Conservation (phyloP, 1,140 invertebrate genomes). For the Trachymyrmex septentrionalis region DNA sequence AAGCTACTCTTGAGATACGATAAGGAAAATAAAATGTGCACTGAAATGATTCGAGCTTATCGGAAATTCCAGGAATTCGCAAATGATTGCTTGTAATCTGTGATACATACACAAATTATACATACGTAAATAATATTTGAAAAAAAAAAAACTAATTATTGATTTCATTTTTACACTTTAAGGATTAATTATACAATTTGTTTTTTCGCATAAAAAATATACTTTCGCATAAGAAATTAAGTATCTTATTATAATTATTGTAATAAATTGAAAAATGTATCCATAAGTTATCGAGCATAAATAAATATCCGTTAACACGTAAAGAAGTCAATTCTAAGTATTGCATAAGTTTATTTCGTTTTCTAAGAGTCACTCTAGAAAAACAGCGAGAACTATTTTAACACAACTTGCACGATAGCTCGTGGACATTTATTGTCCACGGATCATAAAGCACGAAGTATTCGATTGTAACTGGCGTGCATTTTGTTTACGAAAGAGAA, state of each 20-base stretch:
- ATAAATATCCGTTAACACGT: background rate
- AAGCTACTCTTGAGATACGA: constrained; percentile 46
- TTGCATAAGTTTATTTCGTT: background rate
- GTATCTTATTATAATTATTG: background rate
- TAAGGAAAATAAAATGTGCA: constrained; percentile 46
- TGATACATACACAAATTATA: background rate
- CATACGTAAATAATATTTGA: too few species aligned
- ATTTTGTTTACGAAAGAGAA: constrained; percentile 70
- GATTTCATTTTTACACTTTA: background rate
- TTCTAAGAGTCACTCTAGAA: background rate
- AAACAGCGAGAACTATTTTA: constrained; percentile 5
- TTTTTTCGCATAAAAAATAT: background rate
- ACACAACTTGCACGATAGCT: constrained; percentile 34
- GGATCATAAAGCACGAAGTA: constrained; percentile 79
- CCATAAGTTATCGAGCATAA: background rate
- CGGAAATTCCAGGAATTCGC: constrained; percentile 49
- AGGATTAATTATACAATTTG: background rate
- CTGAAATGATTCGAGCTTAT: constrained; percentile 51
- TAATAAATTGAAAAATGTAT: background rate
- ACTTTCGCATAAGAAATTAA: background rate
- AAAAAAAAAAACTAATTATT: too few species aligned
- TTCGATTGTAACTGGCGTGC: constrained; percentile 70
- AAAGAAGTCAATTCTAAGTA: background rate
- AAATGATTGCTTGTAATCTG: constrained; percentile 16
- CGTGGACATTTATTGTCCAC: constrained; percentile 69